Evolutionary conservation across 2,888 invertebrate genomes (phyloP).

Genomic region (Ashinkailepas kermadecensis): DNA sequence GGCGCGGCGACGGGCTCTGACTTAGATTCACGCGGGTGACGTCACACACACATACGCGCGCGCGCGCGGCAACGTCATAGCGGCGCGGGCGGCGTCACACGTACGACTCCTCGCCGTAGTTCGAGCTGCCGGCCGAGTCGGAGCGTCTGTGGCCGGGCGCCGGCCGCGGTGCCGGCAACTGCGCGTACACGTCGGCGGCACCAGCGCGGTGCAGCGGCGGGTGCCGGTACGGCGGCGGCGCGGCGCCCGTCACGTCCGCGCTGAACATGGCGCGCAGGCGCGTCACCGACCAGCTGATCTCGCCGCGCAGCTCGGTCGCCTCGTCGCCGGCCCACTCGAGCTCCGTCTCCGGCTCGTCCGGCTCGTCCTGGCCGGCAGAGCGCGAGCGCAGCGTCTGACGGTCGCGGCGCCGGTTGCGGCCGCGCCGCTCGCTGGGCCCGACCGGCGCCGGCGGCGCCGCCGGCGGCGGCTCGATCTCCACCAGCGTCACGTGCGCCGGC

Average conservation of each 20-base stretch:
- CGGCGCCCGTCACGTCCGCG: constrained; percentile 31
- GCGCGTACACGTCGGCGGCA: constrained; percentile 3
- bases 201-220: constrained; percentile 11
- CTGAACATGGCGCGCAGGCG: constrained; percentile 39
- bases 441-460: constrained; percentile 36
- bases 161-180: not conserved
- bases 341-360: constrained; percentile 16
- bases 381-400: constrained; percentile 36
- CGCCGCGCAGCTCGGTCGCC: constrained; percentile 32
- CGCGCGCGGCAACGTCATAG: constrained; percentile 23
- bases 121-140: constrained; percentile 27
- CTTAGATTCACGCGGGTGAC: not conserved
- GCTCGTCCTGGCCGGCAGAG: constrained; percentile 28
- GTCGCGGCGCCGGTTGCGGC: constrained; percentile 38
- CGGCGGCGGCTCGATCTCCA: constrained; percentile 37
- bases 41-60: not conserved
- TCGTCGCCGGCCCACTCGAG: constrained; percentile 28
- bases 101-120: constrained; percentile 34
- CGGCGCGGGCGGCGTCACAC: constrained; percentile 28
- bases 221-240: constrained; percentile 30
- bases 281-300: constrained; percentile 41
- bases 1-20: constrained; percentile 21
- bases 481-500: constrained; percentile 29
- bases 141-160: constrained; percentile 27
- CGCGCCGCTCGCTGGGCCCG: constrained; percentile 34